A percentile compares a stretch with the other conserved stretches of the same genome.
Conservation (phyloP, 2,113 vertebrate species). For the Brachirus orientalis region DNA sequence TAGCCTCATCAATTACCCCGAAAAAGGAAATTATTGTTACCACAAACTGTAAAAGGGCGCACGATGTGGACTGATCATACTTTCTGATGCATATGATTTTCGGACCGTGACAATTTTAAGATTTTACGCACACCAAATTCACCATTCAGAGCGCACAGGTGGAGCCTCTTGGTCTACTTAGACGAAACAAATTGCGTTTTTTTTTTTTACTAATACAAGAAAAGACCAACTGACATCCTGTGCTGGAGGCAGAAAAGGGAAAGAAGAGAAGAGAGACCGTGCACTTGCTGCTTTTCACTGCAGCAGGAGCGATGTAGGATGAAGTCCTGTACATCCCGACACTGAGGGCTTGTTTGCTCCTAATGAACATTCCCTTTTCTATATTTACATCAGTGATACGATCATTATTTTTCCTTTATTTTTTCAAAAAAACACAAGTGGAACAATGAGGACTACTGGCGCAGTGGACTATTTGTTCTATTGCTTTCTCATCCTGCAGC, state of each 20-base stretch:
- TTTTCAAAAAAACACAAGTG: constrained; percentile 17
- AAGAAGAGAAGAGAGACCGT: constrained; percentile 22
- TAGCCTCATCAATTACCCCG: constrained; percentile 32
- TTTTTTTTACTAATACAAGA: constrained; percentile 11
- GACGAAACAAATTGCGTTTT: constrained; percentile 2
- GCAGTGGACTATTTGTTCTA: constrained; percentile 85
- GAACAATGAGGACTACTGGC: constrained; percentile 83
- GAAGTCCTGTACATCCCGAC: constrained; percentile 72
- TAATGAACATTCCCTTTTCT: constrained; percentile 14
- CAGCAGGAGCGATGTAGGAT: constrained; percentile 72
- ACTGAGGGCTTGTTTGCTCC: constrained; percentile 46
- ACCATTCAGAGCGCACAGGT: constrained; percentile 37
- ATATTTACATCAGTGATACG: constrained; percentile 32
- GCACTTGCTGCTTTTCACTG: constrained; percentile 73
- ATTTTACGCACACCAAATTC: constrained; percentile 56
- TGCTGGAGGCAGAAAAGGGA: constrained; percentile 1
- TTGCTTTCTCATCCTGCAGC: constrained; percentile 86
- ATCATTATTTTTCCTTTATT: constrained; percentile 1
- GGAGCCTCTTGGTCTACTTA: constrained; percentile 19
- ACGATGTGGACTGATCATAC: constrained; percentile 51
- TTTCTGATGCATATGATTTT: constrained; percentile 38
- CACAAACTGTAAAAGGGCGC: constrained; percentile 42
- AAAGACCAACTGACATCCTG: constrained; percentile 32
- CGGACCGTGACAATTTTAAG: constrained; percentile 43
- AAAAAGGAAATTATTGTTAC: constrained; percentile 24